Conservation (phyloP, 92 coral and sea anemone species). For the Hydrozoanthus gracilis region DNA sequence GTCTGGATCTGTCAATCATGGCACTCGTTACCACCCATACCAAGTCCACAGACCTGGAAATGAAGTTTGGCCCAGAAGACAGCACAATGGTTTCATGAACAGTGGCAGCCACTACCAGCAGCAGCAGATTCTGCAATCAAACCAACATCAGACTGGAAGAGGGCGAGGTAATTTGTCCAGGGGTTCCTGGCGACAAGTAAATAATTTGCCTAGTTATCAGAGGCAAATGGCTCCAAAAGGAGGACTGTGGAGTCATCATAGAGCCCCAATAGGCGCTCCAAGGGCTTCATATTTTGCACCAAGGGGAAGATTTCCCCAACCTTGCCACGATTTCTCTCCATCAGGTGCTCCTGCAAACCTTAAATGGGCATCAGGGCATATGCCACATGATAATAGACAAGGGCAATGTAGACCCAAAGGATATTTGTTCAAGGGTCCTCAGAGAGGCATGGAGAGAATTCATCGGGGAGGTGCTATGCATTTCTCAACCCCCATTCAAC, state of each 20-base stretch:
- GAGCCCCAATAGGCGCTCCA: constrained; percentile 19
- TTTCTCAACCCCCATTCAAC: constrained; percentile 23
- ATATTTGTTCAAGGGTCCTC: background rate
- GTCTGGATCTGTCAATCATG: background rate
- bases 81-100: constrained; percentile 17
- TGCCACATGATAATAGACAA: constrained; percentile 22
- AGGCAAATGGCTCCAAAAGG: constrained; percentile 30
- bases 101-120: background rate
- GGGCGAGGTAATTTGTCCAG: constrained; percentile 34
- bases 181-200: constrained; percentile 28
- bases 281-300: background rate
- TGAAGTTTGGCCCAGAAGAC: constrained; percentile 1
- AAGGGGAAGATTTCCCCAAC: constrained; percentile 15
- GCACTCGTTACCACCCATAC: constrained; percentile 18
- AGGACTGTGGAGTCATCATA: constrained; percentile 10
- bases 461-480: constrained; percentile 14
- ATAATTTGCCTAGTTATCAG: constrained; percentile 8
- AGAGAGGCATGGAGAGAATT: background rate
- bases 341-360: background rate
- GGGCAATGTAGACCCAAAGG: constrained; percentile 4
- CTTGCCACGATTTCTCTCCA: background rate
- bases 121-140: background rate
- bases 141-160: constrained; percentile 7
- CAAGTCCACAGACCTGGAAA: background rate
- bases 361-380: background rate